Evolutionary conservation across 2,797 vertebrate genomes (phyloP), one percentile per base, ranked within the genome.

Genomic region (Mastacembelus armatus): DNA sequence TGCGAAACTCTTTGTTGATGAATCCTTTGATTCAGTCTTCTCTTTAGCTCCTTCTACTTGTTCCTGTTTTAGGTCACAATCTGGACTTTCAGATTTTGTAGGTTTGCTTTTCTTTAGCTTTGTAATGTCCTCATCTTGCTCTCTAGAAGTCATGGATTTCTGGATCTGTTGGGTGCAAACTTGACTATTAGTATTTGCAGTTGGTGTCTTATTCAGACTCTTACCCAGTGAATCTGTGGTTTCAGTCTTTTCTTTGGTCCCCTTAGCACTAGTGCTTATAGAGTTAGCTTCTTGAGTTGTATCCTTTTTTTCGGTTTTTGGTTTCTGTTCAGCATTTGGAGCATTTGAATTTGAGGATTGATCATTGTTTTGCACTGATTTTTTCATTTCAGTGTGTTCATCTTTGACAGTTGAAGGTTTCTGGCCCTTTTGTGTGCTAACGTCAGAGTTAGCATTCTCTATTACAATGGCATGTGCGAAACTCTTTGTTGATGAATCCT

Each of bases 111-210:
- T 15, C 22, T 40, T 30, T 30, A 26, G 18, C n/a, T 39, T 71
- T n/a, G 19, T 27, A 14, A 39, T 26, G 1, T 54, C 36, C 11
- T 15, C 32, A 50, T 63, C 42, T 38, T 60, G 57, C 3, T 22
- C 19, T 18, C 0, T 2, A 43, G 7, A 0, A 0, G 6, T 16
- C 38, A 15, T 0, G 11, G 47, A 0, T 32, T 5, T 47, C n/a
- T 66, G 30, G 14, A 27, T 0, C 4, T 44, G 18, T 42, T 60
- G 47, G 0, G 40, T 49, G 1, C 9, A 9, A 8, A 48, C n/a
- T 5, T 74, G 43, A 30, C 9, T 12, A 9, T 56, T 0, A 29
- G 18, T 5, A 18, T 45, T 50, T 7, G 10, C 6, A 47, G 7
- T 42, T 19, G 15, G 11, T 7, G 7, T 57, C 16, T 52, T 32